A percentile compares a stretch with the other conserved stretches of the same genome.
Evolutionary conservation across 2,113 vertebrate genomes (phyloP).

Genomic region (Phaethon lepturus): DNA sequence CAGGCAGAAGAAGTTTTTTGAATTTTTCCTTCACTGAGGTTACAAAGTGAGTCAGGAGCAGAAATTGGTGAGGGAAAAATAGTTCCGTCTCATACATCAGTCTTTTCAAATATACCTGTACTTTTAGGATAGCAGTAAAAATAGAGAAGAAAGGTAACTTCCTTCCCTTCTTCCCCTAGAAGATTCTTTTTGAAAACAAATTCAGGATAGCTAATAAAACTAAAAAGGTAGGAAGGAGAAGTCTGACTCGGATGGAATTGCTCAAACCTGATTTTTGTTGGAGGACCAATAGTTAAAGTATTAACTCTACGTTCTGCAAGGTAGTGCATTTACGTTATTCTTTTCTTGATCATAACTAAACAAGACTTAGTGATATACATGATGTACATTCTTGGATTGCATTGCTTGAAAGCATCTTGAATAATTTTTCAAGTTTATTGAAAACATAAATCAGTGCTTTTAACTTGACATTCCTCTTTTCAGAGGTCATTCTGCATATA

Average conservation of each 20-base stretch:
- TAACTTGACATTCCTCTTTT: neutral
- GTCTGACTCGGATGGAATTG: neutral
- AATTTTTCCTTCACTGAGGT: neutral
- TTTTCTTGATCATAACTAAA: neutral
- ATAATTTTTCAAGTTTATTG: neutral
- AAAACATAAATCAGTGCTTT: neutral
- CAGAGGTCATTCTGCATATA: neutral
- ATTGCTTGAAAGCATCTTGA: neutral
- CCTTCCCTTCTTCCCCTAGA: neutral
- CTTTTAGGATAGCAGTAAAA: neutral
- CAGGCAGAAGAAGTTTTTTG: neutral
- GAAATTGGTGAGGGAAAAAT: neutral
- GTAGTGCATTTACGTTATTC: neutral
- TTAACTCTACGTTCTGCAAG: neutral
- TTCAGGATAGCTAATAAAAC: neutral
- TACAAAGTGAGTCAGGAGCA: neutral
- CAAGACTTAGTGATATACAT: neutral
- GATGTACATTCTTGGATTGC: neutral
- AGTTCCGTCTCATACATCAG: neutral
- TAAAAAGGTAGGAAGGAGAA: neutral
- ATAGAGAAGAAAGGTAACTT: neutral
- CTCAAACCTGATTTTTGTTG: neutral
- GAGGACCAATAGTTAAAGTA: neutral
- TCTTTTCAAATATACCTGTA: neutral
- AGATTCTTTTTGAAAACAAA: neutral